phyloP scores from a whole-genome alignment of 1,140 invertebrate genomes.

The Chironomus tepperi region DNA sequence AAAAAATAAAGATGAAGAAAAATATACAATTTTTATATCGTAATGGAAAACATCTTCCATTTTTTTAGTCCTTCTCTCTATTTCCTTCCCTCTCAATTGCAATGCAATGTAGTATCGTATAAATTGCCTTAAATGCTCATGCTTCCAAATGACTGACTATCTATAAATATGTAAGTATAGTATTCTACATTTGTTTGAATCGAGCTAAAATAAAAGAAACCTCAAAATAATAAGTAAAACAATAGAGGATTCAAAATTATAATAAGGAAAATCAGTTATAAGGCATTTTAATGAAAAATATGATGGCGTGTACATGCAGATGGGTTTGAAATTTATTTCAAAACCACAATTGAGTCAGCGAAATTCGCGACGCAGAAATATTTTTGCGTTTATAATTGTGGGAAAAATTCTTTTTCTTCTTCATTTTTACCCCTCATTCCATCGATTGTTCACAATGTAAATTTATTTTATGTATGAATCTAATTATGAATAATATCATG shows the following conservation, averaged over 20 bases:
- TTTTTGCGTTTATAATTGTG: too few relatives aligned
- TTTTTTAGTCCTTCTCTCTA: not conserved
- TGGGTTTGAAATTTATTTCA: not conserved
- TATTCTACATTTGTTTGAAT: not conserved
- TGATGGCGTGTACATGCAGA: conserved; percentile 4
- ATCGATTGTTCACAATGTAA: too few relatives aligned
- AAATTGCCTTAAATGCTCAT: not conserved
- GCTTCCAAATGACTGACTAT: too few relatives aligned
- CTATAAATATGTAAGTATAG: not conserved
- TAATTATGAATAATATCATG: not conserved
- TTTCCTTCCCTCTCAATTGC: not conserved
- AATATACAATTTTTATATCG: not conserved
- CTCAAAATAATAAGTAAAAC: conserved; percentile 6
- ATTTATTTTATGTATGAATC: not conserved
- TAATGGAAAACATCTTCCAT: conserved; percentile 19
- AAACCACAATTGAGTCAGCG: too few relatives aligned
- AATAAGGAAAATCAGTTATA: conserved; percentile 15
- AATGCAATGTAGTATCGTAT: not conserved
- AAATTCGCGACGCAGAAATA: too few relatives aligned
- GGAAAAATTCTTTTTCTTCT: too few relatives aligned
- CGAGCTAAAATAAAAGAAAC: not conserved
- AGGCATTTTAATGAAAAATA: conserved; percentile 2
- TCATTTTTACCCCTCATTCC: too few relatives aligned
- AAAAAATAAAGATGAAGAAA: not conserved
- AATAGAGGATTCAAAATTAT: conserved; percentile 13